Conservation (phyloP, 2,888 invertebrate species). For the Caenorhabditis sp. region DNA sequence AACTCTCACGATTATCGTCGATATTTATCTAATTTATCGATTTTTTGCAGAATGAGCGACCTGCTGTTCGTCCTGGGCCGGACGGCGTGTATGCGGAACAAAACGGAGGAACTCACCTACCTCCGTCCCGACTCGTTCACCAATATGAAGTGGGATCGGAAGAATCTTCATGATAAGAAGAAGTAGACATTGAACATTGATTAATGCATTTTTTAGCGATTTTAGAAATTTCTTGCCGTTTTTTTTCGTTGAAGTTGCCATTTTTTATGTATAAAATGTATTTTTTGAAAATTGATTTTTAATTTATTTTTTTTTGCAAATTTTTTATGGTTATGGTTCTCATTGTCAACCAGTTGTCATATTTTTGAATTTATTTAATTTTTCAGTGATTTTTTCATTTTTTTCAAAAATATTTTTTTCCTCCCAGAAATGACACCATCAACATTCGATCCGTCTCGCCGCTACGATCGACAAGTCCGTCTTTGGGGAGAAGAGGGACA, state of each 20-base stretch:
- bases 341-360: background rate
- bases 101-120: slow-evolving; percentile 71
- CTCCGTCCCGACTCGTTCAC: slow-evolving; percentile 72
- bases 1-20: no score
- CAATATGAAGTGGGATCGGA: slow-evolving; percentile 67
- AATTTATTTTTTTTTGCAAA: background rate
- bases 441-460: slow-evolving; percentile 29
- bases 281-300: background rate
- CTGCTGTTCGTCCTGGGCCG: slow-evolving; percentile 78
- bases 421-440: slow-evolving; percentile 5
- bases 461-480: slow-evolving; percentile 90
- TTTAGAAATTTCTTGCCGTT: background rate
- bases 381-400: no score
- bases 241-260: no score
- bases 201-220: no score
- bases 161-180: slow-evolving; percentile 61
- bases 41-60: slow-evolving; percentile 71
- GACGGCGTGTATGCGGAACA: slow-evolving; percentile 74
- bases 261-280: background rate
- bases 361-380: slow-evolving; percentile 4
- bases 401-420: no score
- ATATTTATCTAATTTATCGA: no score
- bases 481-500: slow-evolving; percentile 99
- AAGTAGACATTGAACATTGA: background rate
- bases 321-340: no score